Conservation (phyloP, 2,888 invertebrate genomes). For the Mongoloraphidia duomilia region DNA sequence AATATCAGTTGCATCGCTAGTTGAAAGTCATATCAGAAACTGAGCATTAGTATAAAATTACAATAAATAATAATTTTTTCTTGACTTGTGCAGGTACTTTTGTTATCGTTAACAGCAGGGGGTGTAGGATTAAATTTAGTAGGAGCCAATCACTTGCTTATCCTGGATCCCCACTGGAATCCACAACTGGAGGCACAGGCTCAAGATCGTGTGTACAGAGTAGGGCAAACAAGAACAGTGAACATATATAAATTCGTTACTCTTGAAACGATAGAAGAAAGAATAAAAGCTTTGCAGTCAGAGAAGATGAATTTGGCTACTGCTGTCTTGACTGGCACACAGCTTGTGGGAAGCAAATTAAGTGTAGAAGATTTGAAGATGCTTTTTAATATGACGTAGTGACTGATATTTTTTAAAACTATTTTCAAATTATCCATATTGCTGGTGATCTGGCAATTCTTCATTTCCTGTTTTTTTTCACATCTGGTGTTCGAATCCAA, state of each 20-base stretch:
- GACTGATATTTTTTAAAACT: no score
- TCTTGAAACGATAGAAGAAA: constrained; percentile 75
- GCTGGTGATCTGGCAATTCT: no score
- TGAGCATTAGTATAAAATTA: no score
- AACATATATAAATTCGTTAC: constrained; percentile 75
- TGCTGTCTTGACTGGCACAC: constrained; percentile 59
- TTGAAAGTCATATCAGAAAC: no score
- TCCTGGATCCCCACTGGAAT: constrained; percentile 94
- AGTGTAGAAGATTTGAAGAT: constrained; percentile 64
- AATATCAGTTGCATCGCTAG: no score
- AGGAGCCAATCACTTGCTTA: constrained; percentile 81
- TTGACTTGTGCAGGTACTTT: constrained; percentile 39
- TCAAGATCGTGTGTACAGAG: constrained; percentile 82
- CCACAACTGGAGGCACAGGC: constrained; percentile 92
- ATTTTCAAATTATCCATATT: no score
- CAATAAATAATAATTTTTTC: constrained; percentile 15
- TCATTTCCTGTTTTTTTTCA: no score
- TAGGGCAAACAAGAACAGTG: constrained; percentile 74
- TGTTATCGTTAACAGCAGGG: constrained; percentile 83
- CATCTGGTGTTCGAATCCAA: no score
- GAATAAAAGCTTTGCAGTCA: constrained; percentile 66
- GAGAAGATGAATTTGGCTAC: constrained; percentile 64
- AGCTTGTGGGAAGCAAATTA: constrained; percentile 50
- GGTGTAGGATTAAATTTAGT: constrained; percentile 89
- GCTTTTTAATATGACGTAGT: constrained; percentile 41